Evolutionary conservation across 23 tunicate species (phyloP).

Genomic region (Phallusia fumigata): DNA sequence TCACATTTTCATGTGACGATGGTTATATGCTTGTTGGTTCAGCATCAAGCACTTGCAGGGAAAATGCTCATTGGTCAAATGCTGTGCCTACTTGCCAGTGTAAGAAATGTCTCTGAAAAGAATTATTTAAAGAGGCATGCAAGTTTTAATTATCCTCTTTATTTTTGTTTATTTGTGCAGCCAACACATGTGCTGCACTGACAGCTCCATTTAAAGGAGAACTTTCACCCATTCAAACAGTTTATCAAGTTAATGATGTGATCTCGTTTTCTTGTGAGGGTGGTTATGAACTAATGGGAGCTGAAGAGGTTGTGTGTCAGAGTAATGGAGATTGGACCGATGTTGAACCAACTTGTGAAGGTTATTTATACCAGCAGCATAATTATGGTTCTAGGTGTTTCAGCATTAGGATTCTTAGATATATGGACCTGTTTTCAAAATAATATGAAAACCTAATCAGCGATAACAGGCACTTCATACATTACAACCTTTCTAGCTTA

Average conservation of each 20-base stretch:
- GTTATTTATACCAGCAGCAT: too few species aligned
- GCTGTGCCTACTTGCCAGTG: conserved; percentile 19
- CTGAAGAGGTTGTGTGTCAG: conserved; percentile 24
- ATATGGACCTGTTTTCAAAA: too few species aligned
- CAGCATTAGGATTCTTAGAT: too few species aligned
- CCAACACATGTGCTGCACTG: not conserved
- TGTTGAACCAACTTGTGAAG: conserved; percentile 38
- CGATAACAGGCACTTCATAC: too few species aligned
- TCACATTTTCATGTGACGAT: conserved; percentile 15
- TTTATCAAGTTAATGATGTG: not conserved
- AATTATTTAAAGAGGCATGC: not conserved
- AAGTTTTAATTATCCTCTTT: not conserved
- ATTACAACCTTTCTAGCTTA: too few species aligned
- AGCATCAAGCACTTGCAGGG: not conserved
- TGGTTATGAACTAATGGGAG: conserved; percentile 35
- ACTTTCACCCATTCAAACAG: not conserved
- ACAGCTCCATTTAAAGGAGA: not conserved
- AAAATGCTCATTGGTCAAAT: not conserved
- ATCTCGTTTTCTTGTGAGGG: conserved; percentile 27
- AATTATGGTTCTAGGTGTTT: too few species aligned
- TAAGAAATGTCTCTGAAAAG: not conserved
- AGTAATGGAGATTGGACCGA: conserved; percentile 32
- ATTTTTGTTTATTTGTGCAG: not conserved
- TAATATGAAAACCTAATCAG: too few species aligned
- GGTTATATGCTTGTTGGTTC: conserved; percentile 6